Conservation (phyloP, 2,113 vertebrate species). For the Loxodonta africana region DNA sequence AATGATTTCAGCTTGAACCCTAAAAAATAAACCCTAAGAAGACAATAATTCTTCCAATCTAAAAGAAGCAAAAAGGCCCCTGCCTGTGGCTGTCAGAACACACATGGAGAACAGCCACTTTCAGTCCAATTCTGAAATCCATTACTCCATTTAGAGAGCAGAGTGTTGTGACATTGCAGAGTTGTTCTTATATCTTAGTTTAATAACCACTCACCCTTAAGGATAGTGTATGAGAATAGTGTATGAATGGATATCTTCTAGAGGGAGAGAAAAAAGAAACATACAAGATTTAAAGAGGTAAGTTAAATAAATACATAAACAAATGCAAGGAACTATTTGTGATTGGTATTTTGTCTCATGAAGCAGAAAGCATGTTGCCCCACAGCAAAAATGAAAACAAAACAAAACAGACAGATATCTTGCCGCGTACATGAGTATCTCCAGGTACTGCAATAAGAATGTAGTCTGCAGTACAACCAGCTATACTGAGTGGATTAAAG, state of each 20-base stretch:
- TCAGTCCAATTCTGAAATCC: not conserved
- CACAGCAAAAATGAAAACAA: not conserved
- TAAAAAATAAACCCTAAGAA: not conserved
- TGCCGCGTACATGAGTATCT: not conserved
- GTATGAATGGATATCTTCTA: not conserved
- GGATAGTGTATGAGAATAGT: not conserved
- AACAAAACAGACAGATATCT: not conserved
- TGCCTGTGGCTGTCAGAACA: not conserved
- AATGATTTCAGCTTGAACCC: not conserved
- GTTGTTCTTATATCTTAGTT: not conserved
- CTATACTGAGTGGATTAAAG: not conserved
- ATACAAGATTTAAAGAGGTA: not conserved
- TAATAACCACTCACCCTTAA: not conserved
- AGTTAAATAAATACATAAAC: not conserved
- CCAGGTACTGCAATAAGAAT: not conserved
- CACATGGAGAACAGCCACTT: not conserved
- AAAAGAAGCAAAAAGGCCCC: not conserved
- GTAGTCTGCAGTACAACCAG: not conserved
- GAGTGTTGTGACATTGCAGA: not conserved
- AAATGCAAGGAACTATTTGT: not conserved
- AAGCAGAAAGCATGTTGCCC: not conserved
- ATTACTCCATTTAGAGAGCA: not conserved
- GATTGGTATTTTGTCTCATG: not conserved
- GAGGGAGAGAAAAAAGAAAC: not conserved
- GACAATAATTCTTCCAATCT: not conserved